Percentiles rank a stretch among this genome's conserved stretches.
Conservation (phyloP, 2,888 invertebrate species). For the Odontocerum albicorne region DNA sequence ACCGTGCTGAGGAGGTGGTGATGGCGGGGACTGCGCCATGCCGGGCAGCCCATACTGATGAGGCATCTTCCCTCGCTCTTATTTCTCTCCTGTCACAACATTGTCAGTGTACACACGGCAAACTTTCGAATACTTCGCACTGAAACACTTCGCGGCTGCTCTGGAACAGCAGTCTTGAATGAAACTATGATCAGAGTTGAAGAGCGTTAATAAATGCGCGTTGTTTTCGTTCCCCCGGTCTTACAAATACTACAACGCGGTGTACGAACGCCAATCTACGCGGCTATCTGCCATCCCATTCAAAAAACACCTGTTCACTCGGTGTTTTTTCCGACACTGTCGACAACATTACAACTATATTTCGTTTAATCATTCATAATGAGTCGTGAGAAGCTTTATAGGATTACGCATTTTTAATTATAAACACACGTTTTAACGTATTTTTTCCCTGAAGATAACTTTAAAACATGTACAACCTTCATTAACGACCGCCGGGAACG, state of each 20-base stretch:
- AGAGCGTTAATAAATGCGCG: neutral
- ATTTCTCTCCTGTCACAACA: conserved; percentile 22
- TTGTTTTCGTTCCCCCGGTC: conserved; percentile 38
- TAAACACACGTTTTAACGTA: no score
- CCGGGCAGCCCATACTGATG: conserved; percentile 79
- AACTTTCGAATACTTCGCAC: conserved; percentile 19
- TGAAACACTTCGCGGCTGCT: conserved; percentile 10
- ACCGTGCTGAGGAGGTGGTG: conserved; percentile 65
- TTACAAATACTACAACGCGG: conserved; percentile 45
- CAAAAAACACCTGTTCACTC: conserved; percentile 77
- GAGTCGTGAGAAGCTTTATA: no score
- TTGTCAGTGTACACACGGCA: conserved; percentile 12
- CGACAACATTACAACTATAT: conserved; percentile 53
- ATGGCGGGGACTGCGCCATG: conserved; percentile 81
- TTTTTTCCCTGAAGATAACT: no score
- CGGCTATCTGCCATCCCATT: conserved; percentile 57
- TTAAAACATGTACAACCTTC: no score
- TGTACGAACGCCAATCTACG: conserved; percentile 27
- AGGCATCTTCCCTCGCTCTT: conserved; percentile 58
- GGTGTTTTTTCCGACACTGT: conserved; percentile 69
- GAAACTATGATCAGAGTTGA: neutral
- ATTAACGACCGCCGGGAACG: no score
- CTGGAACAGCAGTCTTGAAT: neutral
- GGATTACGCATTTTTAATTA: no score
- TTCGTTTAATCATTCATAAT: no score